Evolutionary conservation across 2,888 invertebrate species (phyloP), one percentile per base, ranked within the genome.

Genomic region (Melieria crassipennis): DNA sequence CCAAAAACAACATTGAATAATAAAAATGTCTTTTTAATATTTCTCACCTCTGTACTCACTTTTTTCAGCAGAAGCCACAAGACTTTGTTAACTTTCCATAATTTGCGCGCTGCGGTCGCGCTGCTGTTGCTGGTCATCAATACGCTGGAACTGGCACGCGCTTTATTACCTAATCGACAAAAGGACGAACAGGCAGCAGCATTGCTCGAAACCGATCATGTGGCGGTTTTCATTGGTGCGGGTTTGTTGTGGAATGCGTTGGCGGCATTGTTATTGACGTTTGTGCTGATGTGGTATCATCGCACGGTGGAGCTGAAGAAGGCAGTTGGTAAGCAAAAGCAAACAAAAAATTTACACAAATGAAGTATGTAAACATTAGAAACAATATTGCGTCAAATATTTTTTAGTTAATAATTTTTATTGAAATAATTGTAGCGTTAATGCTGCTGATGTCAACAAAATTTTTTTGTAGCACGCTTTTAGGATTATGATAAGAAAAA

Each of bases 51-150:
- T 57, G 42, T 57, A 62, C 55, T 7, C 30, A 30, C 30, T 30
- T 30, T 60, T 75, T 70, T 73, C 69, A 56, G 61, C 80, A 85
- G 85, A 76, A 80, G 81, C 77, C 82, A 84, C 78, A 81, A 79
- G 79, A 83, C 83, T 76, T 79, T 85, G 79, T 79, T 85, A 74
- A 81, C 81, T 78, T 86, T 85, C 78, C 86, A 87, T 79, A 87
- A 86, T 82, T 78, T 82, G 77, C 83, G 86, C 65, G 84, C 85
- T 66, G 80, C 82, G 71, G 76, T 82, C 71, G 82, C 81, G 73
- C 73, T 87, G 68, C 77, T 83, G 10, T 74, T 87, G 69, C 75
- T 87, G 75, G 79, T 83, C 72, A 78, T 84, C 75, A 85, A 85
- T 76, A 82, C 83, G 70, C 77, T 86, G 73, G 85, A 87, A 76